Base-by-base conservation (phyloP, 2,888 invertebrate genomes). In the Rhorus exstirpatorius region DNA sequence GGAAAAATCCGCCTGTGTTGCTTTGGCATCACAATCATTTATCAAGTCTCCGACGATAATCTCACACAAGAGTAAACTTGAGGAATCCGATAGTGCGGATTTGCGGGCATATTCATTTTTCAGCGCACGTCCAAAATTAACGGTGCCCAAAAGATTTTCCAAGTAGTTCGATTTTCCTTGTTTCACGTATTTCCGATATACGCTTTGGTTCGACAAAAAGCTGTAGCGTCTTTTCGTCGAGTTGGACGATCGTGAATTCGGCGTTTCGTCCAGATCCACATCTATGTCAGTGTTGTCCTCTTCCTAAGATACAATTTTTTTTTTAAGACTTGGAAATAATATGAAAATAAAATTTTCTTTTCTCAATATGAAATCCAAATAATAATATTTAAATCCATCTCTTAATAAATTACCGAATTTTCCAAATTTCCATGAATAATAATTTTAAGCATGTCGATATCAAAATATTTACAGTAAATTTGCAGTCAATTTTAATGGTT, bases 51-150 rank as follows among this genome's bases (percentile, higher is more conserved):
- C 46, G 8, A 46, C 26, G 17, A 65, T 65, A 24, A 65, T 49
- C 8, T 65, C n/a, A 31, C 26, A n/a, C 14, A 65, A 26, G 19
- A 65, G 49, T 1, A 65, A 17, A 17, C 46, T 46, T 12, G 49
- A 65, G 46, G 46, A n/a, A 14, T 65, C 65, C 1, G 49, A 65
- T 49, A 65, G 46, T 24, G 46, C n/a, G 3, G 46, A 65, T 26
- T 65, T 14, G 26, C 2, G 24, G 24, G 1, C 2, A 31, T 68
- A 68, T 19, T 68, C 51, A 12, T 1, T 12, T 12, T 19, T 38
- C 1, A 68, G 21, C 7, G 35, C 65, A 8, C 46, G 46, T 14
- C 65, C 31, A 35, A 19, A 53, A 53, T 68, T 51, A 38, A 51
- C 3, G 6, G 6, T 17, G 8, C 12, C 26, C 46, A 65, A 53